Base-by-base conservation (phyloP, 2,888 invertebrate species). In the Rhagium mordax region DNA sequence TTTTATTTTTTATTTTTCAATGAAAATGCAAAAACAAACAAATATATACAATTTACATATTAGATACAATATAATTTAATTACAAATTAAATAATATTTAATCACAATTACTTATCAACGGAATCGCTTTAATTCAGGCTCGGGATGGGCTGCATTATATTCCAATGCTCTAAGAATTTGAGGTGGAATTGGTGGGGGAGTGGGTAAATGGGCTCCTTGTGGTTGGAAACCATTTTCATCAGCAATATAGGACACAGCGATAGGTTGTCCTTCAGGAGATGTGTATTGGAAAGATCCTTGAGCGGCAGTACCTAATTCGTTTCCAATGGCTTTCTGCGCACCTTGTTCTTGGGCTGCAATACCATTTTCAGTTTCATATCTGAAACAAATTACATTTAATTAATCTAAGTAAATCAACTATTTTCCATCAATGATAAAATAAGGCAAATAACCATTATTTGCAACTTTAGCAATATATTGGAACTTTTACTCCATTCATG, bases 321-420 rank as follows among this genome's bases (percentile, higher is more conserved):
- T 65, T 24, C 69, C 75, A 6, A 72, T 57, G 53, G 27, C 86
- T 41, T 87, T 87, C 18, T 88, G 86, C 21, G 87, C 90, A 51
- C 92, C 92, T 77, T 90, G 88, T 74, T 90, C 91, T 73, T 90
- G 89, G 21, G 89, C 90, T 4, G 89, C 86, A 79, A 92, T 92
- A 1, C 92, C 92, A 82, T 92, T 92, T 84, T 89, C 90, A 57
- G 90, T 91, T 83, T 92, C 90, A 79, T 87, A 89, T 72, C 92
- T 92, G 78, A 49, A 82, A 81, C 41, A 16, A 60, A 29, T 16
- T 21, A 21, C 6, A 20, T 51, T 10, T 3, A 18, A n/a, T n/a
- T n/a, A n/a, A 49, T 49, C 15, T 16, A n/a, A 4, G 24, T 24
- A n/a, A n/a, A n/a, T n/a, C n/a, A n/a, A n/a, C n/a, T n/a, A n/a